Evolutionary conservation across 2,113 vertebrate species (phyloP).

Genomic region (Ophiodon elongatus): DNA sequence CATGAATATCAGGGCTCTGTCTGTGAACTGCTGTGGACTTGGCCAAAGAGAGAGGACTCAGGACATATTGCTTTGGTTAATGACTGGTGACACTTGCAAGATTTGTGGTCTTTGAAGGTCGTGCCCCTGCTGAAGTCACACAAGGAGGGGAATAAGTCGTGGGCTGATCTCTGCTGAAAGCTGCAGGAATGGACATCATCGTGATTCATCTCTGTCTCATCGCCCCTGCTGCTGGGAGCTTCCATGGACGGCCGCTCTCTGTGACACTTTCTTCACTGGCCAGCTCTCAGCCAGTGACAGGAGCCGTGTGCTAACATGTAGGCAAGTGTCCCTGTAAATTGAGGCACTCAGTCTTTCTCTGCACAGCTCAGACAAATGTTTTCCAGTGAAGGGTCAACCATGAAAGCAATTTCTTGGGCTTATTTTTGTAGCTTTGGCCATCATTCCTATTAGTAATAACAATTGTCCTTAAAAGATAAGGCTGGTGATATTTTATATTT

Average conservation of each 20-base stretch:
- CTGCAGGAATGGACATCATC: conserved; percentile 59
- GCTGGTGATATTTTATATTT: neutral
- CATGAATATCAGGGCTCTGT: conserved; percentile 45
- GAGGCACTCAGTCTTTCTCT: conserved; percentile 52
- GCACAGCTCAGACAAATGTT: conserved; percentile 10
- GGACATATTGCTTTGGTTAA: conserved; percentile 82
- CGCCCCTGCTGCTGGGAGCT: conserved; percentile 59
- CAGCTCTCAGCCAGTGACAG: conserved; percentile 59
- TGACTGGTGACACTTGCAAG: conserved; percentile 78
- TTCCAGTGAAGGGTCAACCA: neutral
- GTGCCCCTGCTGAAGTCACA: conserved; percentile 69
- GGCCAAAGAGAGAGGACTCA: conserved; percentile 54
- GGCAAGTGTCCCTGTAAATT: conserved; percentile 34
- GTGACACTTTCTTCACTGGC: conserved; percentile 59
- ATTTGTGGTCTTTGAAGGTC: conserved; percentile 81
- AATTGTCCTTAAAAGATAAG: neutral
- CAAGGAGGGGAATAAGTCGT: conserved; percentile 71
- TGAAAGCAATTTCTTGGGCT: neutral
- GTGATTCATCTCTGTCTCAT: conserved; percentile 82
- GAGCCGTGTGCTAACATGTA: conserved; percentile 58
- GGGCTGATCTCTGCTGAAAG: conserved; percentile 70
- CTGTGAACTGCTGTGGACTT: conserved; percentile 49
- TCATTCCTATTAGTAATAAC: neutral
- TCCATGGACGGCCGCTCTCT: conserved; percentile 61
- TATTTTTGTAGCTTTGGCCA: neutral